phyloP scores from a whole-genome alignment of 2,113 vertebrate genomes.

The Pan paniscus region DNA sequence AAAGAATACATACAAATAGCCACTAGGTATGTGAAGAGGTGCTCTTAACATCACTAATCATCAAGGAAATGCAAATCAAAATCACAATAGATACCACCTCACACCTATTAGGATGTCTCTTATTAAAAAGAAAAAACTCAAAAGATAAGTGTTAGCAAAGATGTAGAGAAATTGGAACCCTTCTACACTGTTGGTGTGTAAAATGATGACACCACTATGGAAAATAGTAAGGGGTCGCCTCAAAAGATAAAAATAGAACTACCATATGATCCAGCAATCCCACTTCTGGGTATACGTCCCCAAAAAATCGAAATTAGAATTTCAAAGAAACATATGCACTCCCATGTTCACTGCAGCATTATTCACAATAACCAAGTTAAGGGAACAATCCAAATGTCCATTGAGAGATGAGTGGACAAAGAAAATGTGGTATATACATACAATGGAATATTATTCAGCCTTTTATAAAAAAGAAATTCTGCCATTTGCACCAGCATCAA shows the following conservation, averaged over 20 bases:
- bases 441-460: too few species aligned
- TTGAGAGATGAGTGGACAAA: too few species aligned
- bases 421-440: too few species aligned
- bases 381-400: too few species aligned
- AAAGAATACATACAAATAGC: neutral
- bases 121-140: neutral
- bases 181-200: neutral
- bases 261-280: too few species aligned
- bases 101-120: neutral
- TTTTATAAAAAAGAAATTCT: too few species aligned
- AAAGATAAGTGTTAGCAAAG: neutral
- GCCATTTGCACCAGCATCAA: too few species aligned
- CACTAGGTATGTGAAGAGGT: neutral
- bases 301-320: too few species aligned
- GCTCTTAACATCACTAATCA: neutral
- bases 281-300: too few species aligned
- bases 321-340: too few species aligned
- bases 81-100: neutral
- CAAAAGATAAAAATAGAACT: neutral
- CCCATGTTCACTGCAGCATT: too few species aligned
- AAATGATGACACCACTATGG: neutral
- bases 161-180: neutral
- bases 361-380: too few species aligned
- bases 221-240: neutral
- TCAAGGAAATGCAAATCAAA: neutral